Conservation (phyloP, 37 sponge, comb jelly and placozoan genomes). For the Ephydatia muelleri region DNA sequence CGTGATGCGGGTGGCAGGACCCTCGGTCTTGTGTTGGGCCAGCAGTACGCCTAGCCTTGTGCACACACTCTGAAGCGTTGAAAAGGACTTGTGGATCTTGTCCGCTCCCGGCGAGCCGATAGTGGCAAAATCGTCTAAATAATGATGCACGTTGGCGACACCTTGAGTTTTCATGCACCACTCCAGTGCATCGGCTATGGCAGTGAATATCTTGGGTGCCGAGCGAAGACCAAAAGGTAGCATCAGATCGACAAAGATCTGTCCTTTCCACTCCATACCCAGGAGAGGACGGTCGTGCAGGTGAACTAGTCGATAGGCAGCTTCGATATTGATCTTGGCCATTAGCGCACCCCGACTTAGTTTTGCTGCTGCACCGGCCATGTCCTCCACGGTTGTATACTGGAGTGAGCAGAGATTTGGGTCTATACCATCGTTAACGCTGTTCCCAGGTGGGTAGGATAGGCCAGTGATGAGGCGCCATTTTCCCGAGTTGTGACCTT, state of each 20-base stretch:
- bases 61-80: constrained; percentile 8
- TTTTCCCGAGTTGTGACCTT: constrained; percentile 27
- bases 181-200: background rate
- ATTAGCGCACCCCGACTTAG: background rate
- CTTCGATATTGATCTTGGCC: background rate
- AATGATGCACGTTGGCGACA: background rate
- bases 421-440: constrained; percentile 10
- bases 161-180: background rate
- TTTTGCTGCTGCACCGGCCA: background rate
- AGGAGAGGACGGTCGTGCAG: background rate
- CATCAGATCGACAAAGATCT: constrained; percentile 9
- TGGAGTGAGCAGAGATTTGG: constrained; percentile 1
- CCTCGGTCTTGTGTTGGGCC: constrained; percentile 48
- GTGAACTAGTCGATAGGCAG: background rate
- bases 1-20: constrained; percentile 29
- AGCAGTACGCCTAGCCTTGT: constrained; percentile 34
- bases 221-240: background rate
- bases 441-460: constrained; percentile 3
- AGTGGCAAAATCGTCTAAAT: constrained; percentile 47
- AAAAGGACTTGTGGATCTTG: background rate
- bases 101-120: constrained; percentile 37
- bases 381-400: background rate
- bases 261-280: background rate
- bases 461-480: background rate
- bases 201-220: background rate